Conservation (phyloP, 1,140 invertebrate genomes). For the Lasioglossum baleicum region DNA sequence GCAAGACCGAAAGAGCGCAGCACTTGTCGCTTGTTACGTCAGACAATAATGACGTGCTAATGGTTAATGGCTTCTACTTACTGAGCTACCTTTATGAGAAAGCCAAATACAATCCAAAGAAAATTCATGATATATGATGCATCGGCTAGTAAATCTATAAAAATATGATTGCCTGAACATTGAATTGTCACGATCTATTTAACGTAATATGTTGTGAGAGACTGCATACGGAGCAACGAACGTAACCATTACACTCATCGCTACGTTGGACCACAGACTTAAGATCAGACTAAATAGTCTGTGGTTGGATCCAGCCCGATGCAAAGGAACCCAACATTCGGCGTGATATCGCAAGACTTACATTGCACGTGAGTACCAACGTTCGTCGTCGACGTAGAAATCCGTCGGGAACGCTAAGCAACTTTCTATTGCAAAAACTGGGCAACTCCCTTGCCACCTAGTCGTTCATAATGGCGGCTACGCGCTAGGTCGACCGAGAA, state of each 20-base stretch:
- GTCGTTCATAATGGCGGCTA: slow-evolving; percentile 67
- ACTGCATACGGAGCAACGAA: slow-evolving; percentile 61
- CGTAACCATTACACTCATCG: slow-evolving; percentile 68
- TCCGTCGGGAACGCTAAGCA: slow-evolving; percentile 1
- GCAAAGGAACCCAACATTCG: slow-evolving; percentile 67
- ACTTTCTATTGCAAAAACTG: slow-evolving; percentile 48
- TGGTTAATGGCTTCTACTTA: slow-evolving; percentile 74
- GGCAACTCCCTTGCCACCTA: slow-evolving; percentile 68
- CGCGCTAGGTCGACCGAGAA: slow-evolving; percentile 45
- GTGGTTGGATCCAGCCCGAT: slow-evolving; percentile 68
- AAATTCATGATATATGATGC: slow-evolving; percentile 74
- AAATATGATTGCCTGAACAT: slow-evolving; percentile 70
- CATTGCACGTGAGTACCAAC: slow-evolving; percentile 73
- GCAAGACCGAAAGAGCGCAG: slow-evolving; percentile 46
- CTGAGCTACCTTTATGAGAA: slow-evolving; percentile 69
- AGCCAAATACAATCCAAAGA: slow-evolving; percentile 73
- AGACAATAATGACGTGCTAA: slow-evolving; percentile 67
- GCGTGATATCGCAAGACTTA: slow-evolving; percentile 66
- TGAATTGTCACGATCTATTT: slow-evolving; percentile 54
- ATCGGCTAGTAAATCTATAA: slow-evolving; percentile 68
- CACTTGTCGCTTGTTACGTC: slow-evolving; percentile 65
- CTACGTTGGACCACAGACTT: slow-evolving; percentile 54
- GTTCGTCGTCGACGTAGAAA: background rate
- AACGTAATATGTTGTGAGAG: slow-evolving; percentile 64
- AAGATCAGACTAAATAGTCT: too few species aligned